These are phyloP conservation scores for Calcarius lapponicus DNA, from an alignment of 2,797 vertebrate genomes.

Conservation along the genomic window DNA sequence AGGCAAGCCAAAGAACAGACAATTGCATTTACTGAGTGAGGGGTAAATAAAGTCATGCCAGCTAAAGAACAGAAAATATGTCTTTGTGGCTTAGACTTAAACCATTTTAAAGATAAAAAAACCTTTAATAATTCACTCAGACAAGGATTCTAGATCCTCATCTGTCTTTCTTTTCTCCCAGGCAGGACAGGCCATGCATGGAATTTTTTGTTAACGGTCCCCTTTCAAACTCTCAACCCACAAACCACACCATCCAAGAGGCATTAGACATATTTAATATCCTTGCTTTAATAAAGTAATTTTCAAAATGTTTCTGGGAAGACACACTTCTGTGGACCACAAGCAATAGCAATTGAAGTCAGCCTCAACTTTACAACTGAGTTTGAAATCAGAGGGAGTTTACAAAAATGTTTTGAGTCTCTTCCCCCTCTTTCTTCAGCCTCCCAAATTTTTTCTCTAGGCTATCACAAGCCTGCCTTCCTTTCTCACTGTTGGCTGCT, in stretches of 20 bases:
- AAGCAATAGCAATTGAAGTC: neutral
- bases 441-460: neutral
- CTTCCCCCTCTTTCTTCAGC: neutral
- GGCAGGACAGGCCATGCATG: neutral
- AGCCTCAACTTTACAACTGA: neutral
- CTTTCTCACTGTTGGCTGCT: neutral
- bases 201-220: neutral
- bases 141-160: slow-evolving; percentile 14
- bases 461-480: neutral
- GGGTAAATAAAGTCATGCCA: slow-evolving; percentile 59
- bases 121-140: slow-evolving; percentile 33
- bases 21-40: slow-evolving; percentile 59
- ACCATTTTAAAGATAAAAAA: slow-evolving; percentile 60
- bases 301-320: slow-evolving; percentile 7
- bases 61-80: slow-evolving; percentile 67
- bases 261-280: neutral
- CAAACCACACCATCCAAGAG: neutral
- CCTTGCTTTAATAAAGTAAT: neutral
- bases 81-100: slow-evolving; percentile 58
- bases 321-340: neutral
- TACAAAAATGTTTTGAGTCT: neutral
- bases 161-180: slow-evolving; percentile 24
- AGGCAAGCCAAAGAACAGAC: slow-evolving; percentile 65
- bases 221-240: neutral
- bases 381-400: neutral